Conservation (phyloP, 2,797 vertebrate genomes). For the Trachurus trachurus region DNA sequence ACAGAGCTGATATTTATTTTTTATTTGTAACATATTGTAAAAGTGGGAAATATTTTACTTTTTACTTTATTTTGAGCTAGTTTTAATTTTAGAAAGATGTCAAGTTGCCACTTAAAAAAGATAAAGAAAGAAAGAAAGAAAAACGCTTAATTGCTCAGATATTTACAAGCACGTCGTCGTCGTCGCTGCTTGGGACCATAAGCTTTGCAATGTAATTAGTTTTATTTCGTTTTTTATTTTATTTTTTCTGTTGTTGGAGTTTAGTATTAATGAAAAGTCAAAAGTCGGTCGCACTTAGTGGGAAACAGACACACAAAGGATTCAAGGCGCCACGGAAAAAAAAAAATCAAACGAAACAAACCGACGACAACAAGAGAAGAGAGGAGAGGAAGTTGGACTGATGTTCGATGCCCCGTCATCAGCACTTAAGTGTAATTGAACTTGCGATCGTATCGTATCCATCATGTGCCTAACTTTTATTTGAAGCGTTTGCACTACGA, state of each 20-base stretch:
- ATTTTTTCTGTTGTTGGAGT: too few relatives aligned
- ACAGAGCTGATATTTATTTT: slow-evolving; percentile 85
- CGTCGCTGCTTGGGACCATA: slow-evolving; percentile 72
- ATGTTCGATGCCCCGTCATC: slow-evolving; percentile 40
- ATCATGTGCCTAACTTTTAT: slow-evolving; percentile 82
- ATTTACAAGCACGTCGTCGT: slow-evolving; percentile 57
- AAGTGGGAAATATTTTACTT: slow-evolving; percentile 75
- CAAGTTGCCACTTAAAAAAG: slow-evolving; percentile 74
- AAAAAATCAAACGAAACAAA: slow-evolving; percentile 4
- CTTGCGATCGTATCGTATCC: slow-evolving; percentile 66
- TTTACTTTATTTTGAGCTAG: slow-evolving; percentile 72
- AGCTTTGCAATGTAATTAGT: slow-evolving; percentile 53
- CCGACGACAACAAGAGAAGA: neutral
- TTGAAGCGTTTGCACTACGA: slow-evolving; percentile 83
- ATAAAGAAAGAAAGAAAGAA: too few relatives aligned
- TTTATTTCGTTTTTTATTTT: slow-evolving; percentile 1
- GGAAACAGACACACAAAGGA: slow-evolving; percentile 1
- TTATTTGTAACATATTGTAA: slow-evolving; percentile 83
- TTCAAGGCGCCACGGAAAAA: too few relatives aligned
- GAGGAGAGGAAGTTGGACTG: slow-evolving; percentile 14
- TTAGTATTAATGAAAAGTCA: too few relatives aligned
- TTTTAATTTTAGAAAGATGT: slow-evolving; percentile 72
- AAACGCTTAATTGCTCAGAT: slow-evolving; percentile 54
- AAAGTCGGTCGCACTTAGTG: slow-evolving; percentile 58
- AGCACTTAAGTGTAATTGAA: slow-evolving; percentile 77